These are phyloP conservation scores for Azemiops feae DNA, from an alignment of 2,113 vertebrate genomes.

Conservation along the genomic window DNA sequence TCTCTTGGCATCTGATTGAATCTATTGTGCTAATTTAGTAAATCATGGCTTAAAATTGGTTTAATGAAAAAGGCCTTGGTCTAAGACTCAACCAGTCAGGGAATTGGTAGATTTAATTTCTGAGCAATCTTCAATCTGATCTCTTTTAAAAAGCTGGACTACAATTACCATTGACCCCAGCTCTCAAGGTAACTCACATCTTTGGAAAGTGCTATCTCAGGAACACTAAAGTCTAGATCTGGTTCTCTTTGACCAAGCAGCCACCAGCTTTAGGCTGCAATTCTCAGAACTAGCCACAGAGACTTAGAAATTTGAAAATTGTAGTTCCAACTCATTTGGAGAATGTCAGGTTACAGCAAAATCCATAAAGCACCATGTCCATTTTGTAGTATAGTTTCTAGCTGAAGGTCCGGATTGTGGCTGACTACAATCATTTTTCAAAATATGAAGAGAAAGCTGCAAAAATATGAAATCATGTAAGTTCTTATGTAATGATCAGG, in stretches of 20 bases:
- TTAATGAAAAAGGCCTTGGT: not conserved
- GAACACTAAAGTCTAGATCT: not conserved
- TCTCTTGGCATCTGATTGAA: not conserved
- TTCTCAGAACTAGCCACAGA: not conserved
- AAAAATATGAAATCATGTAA: not conserved
- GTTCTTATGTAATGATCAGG: not conserved
- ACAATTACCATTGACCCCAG: not conserved
- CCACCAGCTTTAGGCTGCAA: not conserved
- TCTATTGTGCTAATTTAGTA: not conserved
- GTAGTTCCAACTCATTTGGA: not conserved
- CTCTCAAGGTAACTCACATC: not conserved
- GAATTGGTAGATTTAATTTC: not conserved
- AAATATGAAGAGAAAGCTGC: not conserved
- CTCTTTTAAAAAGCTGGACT: not conserved
- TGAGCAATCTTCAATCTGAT: not conserved
- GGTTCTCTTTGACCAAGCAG: not conserved
- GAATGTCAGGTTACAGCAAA: not conserved
- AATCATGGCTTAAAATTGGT: not conserved
- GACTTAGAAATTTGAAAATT: not conserved
- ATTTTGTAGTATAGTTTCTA: not conserved
- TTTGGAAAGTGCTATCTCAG: not conserved
- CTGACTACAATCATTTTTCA: not conserved
- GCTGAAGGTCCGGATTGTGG: not conserved
- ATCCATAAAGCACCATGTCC: not conserved
- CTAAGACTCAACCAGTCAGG: not conserved